Conservation (phyloP, 2,797 vertebrate genomes). For the Pitangus sulphuratus region DNA sequence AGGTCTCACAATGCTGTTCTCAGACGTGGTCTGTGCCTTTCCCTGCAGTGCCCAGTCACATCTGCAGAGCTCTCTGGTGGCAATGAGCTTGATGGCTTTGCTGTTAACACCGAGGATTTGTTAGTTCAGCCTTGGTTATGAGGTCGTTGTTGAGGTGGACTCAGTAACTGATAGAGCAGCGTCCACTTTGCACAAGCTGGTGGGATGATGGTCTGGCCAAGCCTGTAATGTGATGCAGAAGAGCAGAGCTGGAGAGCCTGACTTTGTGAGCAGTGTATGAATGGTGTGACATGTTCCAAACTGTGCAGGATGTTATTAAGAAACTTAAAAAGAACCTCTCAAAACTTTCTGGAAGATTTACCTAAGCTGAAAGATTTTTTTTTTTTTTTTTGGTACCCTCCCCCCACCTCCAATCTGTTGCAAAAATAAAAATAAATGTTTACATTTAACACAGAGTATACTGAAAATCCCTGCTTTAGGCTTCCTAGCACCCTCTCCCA, state of each 20-base stretch:
- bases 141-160: neutral
- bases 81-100: neutral
- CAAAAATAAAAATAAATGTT: neutral
- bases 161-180: neutral
- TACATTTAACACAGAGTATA: neutral
- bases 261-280: neutral
- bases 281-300: neutral
- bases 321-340: neutral
- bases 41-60: neutral
- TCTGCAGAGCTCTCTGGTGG: neutral
- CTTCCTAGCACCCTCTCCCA: neutral
- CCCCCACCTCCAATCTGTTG: neutral
- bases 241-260: neutral
- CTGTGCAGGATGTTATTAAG: neutral
- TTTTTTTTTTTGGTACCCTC: too few species aligned
- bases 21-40: neutral
- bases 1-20: neutral
- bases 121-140: constrained; percentile 26
- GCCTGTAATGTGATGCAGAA: neutral
- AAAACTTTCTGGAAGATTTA: neutral
- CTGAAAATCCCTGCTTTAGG: neutral
- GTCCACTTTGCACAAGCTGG: neutral
- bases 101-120: neutral
- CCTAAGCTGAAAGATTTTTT: neutral
- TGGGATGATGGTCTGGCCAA: neutral